phyloP scores from a whole-genome alignment of 2,888 invertebrate species.

The Pecten maximus region DNA sequence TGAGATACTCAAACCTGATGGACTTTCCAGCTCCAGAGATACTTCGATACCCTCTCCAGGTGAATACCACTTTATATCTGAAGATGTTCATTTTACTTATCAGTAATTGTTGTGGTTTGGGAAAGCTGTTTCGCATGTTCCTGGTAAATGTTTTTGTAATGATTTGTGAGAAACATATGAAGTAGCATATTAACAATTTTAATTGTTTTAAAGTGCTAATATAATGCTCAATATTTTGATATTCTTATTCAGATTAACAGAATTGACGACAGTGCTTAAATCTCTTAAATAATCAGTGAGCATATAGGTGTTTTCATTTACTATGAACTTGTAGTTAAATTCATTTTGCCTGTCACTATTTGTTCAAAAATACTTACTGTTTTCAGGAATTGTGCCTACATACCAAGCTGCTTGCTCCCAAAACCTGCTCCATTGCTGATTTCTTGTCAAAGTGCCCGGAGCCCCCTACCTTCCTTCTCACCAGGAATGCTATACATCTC shows the following conservation, averaged over 20 bases:
- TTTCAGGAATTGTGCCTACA: constrained; percentile 92
- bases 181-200: no score
- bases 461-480: constrained; percentile 91
- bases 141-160: not conserved
- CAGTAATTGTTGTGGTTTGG: no score
- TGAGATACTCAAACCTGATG: constrained; percentile 88
- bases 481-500: constrained; percentile 88
- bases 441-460: constrained; percentile 93
- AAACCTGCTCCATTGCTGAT: constrained; percentile 90
- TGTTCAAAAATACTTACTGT: no score
- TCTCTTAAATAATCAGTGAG: no score
- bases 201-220: not conserved
- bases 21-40: constrained; percentile 93
- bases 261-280: no score
- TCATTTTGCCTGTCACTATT: not conserved
- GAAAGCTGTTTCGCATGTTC: no score
- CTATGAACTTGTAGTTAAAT: no score
- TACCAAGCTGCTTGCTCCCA: constrained; percentile 91
- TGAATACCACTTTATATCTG: constrained; percentile 79
- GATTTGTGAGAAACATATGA: not conserved
- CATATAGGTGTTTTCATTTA: no score
- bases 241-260: no score
- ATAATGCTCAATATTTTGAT: no score
- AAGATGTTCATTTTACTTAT: no score
- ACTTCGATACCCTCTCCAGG: constrained; percentile 92